phyloP scores from a whole-genome alignment of 2,113 vertebrate species.

The Notechis scutatus region DNA sequence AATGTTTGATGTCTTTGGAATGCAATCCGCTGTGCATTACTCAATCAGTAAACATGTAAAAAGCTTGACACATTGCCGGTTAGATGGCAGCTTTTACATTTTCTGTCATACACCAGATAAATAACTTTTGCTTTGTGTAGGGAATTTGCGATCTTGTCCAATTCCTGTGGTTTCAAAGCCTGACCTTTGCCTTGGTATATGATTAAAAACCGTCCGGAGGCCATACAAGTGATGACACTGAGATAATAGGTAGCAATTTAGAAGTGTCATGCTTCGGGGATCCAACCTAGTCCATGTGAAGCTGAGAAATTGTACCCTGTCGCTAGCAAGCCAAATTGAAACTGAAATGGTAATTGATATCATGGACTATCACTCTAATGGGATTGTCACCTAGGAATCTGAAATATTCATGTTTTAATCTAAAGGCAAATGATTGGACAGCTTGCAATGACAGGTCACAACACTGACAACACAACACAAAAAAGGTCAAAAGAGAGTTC shows the following conservation, averaged over 20 bases:
- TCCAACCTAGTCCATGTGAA: conserved; percentile 54
- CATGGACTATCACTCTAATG: conserved; percentile 71
- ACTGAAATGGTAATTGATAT: conserved; percentile 80
- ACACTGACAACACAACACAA: too few relatives aligned
- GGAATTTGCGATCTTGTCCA: conserved; percentile 56
- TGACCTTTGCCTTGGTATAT: conserved; percentile 65
- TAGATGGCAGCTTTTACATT: conserved; percentile 55
- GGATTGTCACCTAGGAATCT: conserved; percentile 74
- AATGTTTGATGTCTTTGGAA: conserved; percentile 51
- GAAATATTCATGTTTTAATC: conserved; percentile 72
- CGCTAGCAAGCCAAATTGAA: conserved; percentile 72
- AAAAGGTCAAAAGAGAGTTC: conserved; percentile 56
- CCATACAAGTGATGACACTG: conserved; percentile 74
- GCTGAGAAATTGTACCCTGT: conserved; percentile 67
- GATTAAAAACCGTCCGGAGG: conserved; percentile 69
- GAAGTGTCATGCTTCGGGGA: conserved; percentile 76
- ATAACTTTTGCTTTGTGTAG: conserved; percentile 60
- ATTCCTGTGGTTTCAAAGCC: conserved; percentile 55
- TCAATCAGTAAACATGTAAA: conserved; percentile 54
- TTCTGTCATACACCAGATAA: conserved; percentile 53
- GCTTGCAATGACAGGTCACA: conserved; percentile 59
- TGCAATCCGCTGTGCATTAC: conserved; percentile 47
- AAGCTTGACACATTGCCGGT: conserved; percentile 53
- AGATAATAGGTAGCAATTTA: conserved; percentile 82
- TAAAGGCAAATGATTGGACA: conserved; percentile 57